Base-by-base conservation (phyloP, 2,113 vertebrate genomes). In the Mystacornis crossleyi region DNA sequence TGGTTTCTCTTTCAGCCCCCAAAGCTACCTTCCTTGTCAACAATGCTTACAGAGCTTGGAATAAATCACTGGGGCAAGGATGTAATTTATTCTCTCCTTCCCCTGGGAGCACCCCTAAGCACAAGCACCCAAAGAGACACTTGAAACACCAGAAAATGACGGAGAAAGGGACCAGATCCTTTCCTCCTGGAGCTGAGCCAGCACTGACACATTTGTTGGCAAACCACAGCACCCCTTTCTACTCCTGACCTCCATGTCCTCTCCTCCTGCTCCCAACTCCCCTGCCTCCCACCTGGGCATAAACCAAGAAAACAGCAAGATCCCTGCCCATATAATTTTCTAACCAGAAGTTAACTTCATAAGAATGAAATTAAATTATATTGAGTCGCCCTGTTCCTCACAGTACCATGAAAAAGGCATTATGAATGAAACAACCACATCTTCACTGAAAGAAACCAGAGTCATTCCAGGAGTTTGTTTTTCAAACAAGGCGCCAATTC, bases 321-420 rank as follows among this genome's bases (percentile, higher is more conserved):
- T 73, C 12, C n/a, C 42, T 61, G 45, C 15, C 38, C 64, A 11
- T 24, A 33, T 29, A 6, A 19, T 53, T 51, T 89, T 53, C 71
- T 45, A 70, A 43, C 4, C 29, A 67, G 34, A 84, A 65, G 12
- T 33, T 50, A 40, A 71, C 4, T 3, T 23, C 53, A 1, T 40
- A 58, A 64, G 74, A 90, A 82, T 34, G 6, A 78, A 75, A 87
- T 36, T 3, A 58, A 94, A 72, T 36, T 17, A 18, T 86, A 81
- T 16, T 18, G 20, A 20, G 54, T 81, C 1, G 0, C 14, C 38
- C 21, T 62, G 54, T 50, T 84, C 36, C 50, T 86, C 40, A 48
- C 8, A 7, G 24, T 26, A 55, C 19, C 0, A 0, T 26, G 29
- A 45, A 23, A 89, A 84, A 70, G 42, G 29, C 18, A 74, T 43